Conservation (phyloP, 2,113 vertebrate genomes). For the Vanacampus margaritifer region DNA sequence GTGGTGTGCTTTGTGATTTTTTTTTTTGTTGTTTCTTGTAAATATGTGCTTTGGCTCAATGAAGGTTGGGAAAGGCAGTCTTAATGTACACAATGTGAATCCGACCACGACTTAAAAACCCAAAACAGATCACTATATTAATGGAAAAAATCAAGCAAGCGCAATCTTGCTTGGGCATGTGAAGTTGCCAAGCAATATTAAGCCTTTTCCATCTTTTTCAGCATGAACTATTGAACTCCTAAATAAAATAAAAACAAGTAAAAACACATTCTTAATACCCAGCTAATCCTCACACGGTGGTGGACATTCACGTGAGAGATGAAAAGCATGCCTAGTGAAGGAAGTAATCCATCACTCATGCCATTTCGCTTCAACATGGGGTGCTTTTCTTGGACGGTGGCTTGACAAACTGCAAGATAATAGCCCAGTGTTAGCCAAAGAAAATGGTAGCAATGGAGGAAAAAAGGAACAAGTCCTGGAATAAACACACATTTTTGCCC, state of each 20-base stretch:
- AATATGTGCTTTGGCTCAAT: no score
- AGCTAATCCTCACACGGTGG: conserved; percentile 21
- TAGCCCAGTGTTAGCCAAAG: conserved; percentile 54
- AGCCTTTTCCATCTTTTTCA: not conserved
- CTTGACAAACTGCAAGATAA: conserved; percentile 70
- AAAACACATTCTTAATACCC: conserved; percentile 18
- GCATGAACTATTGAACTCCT: conserved; percentile 3
- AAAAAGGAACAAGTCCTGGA: conserved; percentile 13
- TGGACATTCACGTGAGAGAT: conserved; percentile 35
- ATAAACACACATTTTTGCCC: conserved; percentile 1
- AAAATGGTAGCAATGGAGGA: conserved; percentile 39
- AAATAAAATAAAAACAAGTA: not conserved
- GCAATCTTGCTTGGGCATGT: not conserved
- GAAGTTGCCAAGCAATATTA: not conserved
- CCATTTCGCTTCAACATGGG: conserved; percentile 66
- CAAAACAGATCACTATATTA: no score
- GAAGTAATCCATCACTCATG: conserved; percentile 74
- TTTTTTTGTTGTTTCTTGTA: no score
- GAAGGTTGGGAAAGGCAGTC: no score
- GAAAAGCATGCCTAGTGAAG: conserved; percentile 69
- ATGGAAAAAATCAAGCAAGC: not conserved
- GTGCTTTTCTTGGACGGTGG: conserved; percentile 63
- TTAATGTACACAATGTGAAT: not conserved
- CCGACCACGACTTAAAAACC: not conserved
- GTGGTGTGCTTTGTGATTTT: not conserved